phyloP scores from a whole-genome alignment of 2,797 vertebrate genomes.

The Percopsis omiscomaycus region DNA sequence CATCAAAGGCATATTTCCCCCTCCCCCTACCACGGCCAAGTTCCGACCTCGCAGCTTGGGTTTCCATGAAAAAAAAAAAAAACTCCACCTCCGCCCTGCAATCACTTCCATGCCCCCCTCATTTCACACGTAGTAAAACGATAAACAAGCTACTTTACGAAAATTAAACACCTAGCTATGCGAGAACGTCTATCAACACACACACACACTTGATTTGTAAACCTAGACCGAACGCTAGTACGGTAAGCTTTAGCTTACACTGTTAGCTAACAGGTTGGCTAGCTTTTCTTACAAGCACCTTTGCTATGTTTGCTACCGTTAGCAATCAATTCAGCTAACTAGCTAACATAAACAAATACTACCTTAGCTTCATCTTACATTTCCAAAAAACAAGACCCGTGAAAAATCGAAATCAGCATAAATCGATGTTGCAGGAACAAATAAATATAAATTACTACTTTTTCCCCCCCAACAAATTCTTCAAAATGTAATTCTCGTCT shows the following conservation, averaged over 20 bases:
- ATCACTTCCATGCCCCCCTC: constrained; percentile 70
- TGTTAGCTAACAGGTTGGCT: constrained; percentile 58
- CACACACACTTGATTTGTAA: background rate
- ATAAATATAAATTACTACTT: constrained; percentile 1
- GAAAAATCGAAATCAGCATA: rapidly evolving
- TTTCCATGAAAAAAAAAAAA: constrained; percentile 71
- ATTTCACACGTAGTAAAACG: constrained; percentile 34
- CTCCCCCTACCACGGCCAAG: constrained; percentile 74
- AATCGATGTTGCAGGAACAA: too few species aligned
- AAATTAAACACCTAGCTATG: background rate
- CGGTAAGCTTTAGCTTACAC: background rate
- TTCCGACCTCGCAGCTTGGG: constrained; percentile 75
- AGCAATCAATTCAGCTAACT: constrained; percentile 37
- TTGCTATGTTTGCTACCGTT: constrained; percentile 44
- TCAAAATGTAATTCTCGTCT: constrained; percentile 37
- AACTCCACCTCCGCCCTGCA: constrained; percentile 66
- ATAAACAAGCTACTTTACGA: constrained; percentile 12
- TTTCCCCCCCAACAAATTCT: background rate
- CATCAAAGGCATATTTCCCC: constrained; percentile 79
- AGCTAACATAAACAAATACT: constrained; percentile 77
- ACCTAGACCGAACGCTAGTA: background rate
- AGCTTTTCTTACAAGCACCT: constrained; percentile 52
- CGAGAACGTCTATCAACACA: background rate
- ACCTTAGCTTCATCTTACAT: constrained; percentile 8
- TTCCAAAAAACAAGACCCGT: background rate